Evolutionary conservation across 2,797 vertebrate species (phyloP).

Genomic region (Smutsia gigantea): DNA sequence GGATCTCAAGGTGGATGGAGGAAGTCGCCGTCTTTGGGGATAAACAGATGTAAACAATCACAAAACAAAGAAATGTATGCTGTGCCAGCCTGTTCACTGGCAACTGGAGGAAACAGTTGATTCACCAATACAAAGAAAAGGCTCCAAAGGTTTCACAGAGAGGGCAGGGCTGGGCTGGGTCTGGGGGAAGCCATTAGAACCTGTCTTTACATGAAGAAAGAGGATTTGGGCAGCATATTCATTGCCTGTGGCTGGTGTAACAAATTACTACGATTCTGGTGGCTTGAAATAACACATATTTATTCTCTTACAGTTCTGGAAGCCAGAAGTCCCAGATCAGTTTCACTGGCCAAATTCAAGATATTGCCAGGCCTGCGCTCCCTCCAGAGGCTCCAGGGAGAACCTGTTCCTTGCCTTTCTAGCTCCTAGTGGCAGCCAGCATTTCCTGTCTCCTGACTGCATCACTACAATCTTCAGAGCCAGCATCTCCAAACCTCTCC

Average conservation of each 20-base stretch:
- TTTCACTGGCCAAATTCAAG: not conserved
- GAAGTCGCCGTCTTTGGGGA: not conserved
- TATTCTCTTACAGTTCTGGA: not conserved
- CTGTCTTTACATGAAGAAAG: not conserved
- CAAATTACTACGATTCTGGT: not conserved
- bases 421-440: not conserved
- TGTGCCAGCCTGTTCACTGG: not conserved
- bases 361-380: not conserved
- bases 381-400: not conserved
- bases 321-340: not conserved
- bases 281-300: not conserved
- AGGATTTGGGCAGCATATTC: not conserved
- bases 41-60: not conserved
- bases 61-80: conserved; percentile 20
- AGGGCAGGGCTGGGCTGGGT: not conserved
- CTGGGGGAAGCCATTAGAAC: not conserved
- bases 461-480: not conserved
- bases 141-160: not conserved
- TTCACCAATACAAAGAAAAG: not conserved
- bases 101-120: not conserved
- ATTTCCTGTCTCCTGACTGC: too few species aligned
- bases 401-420: not conserved
- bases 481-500: not conserved
- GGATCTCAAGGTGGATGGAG: not conserved
- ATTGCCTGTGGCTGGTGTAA: conserved; percentile 8